Percentiles rank a stretch among this genome's conserved stretches.
Evolutionary conservation across 2,888 invertebrate genomes (phyloP).

Genomic region (Hofmannophila pseudospretella): DNA sequence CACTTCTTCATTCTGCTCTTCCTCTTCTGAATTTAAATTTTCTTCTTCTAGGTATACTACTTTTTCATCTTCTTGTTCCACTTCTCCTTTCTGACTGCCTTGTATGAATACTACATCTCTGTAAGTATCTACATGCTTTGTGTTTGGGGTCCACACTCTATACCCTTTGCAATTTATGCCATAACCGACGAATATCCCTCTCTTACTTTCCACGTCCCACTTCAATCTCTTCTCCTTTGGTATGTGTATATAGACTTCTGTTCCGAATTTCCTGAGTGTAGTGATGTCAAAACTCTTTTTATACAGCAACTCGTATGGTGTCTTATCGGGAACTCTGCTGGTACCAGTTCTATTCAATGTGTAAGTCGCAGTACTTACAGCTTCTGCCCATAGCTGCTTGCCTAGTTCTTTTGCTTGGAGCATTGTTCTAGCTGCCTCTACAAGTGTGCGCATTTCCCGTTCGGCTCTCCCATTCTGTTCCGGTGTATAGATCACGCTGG

Average conservation of each 20-base stretch:
- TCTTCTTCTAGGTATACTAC: not conserved
- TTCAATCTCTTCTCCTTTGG: constrained; percentile 17
- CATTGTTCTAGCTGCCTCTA: constrained; percentile 12
- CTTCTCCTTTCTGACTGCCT: not conserved
- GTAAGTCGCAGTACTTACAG: constrained; percentile 2
- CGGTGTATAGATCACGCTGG: constrained; percentile 9
- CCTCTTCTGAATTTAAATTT: too few relatives aligned
- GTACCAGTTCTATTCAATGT: constrained; percentile 7
- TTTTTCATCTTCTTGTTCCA: not conserved
- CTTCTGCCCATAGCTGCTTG: not conserved
- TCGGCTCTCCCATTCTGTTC: constrained; percentile 11
- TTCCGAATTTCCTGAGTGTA: constrained; percentile 15
- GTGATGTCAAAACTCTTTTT: constrained; percentile 5
- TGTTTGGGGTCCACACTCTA: constrained; percentile 11
- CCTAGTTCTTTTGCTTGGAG: constrained; percentile 4
- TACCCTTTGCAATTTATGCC: constrained; percentile 17
- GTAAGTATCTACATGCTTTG: constrained; percentile 3
- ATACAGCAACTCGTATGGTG: not conserved
- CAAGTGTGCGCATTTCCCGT: constrained; percentile 9
- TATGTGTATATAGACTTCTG: constrained; percentile 15
- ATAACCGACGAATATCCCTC: constrained; percentile 21
- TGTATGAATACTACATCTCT: constrained; percentile 5
- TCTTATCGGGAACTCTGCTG: not conserved
- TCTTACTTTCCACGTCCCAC: constrained; percentile 8
- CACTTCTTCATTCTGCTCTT: not conserved